phyloP scores from a whole-genome alignment of 2,888 invertebrate species.

The Panzeria rudis region DNA sequence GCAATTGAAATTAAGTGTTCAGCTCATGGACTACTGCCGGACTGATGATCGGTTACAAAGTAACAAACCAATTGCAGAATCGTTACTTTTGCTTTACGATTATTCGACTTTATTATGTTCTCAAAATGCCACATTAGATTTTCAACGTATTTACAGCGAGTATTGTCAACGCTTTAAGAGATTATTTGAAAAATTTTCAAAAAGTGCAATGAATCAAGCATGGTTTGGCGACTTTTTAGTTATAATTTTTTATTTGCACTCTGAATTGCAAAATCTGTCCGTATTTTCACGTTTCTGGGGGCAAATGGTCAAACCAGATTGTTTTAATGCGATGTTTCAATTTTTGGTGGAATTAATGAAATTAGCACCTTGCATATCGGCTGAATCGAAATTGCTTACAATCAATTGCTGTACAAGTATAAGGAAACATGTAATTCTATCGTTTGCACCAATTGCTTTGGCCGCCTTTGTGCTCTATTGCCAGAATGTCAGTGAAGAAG shows the following conservation, averaged over 20 bases:
- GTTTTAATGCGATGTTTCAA: slow-evolving; percentile 74
- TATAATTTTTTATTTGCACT: slow-evolving; percentile 74
- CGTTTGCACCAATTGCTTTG: slow-evolving; percentile 74
- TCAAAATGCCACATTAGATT: slow-evolving; percentile 67
- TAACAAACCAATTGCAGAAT: slow-evolving; percentile 73
- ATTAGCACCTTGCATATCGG: slow-evolving; percentile 74
- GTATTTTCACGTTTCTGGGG: slow-evolving; percentile 76
- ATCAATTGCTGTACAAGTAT: slow-evolving; percentile 78
- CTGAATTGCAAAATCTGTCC: slow-evolving; percentile 72
- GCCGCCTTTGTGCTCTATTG: slow-evolving; percentile 58
- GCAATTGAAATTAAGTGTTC: slow-evolving; percentile 74
- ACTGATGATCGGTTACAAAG: slow-evolving; percentile 74
- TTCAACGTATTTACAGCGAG: slow-evolving; percentile 74
- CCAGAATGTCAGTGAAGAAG: slow-evolving; percentile 40
- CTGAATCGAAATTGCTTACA: slow-evolving; percentile 73
- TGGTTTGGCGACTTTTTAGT: slow-evolving; percentile 79
- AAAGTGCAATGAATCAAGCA: slow-evolving; percentile 70
- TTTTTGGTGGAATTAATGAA: slow-evolving; percentile 76
- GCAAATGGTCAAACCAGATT: slow-evolving; percentile 73
- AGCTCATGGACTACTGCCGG: slow-evolving; percentile 76
- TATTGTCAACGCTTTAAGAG: slow-evolving; percentile 75
- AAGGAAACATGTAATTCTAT: slow-evolving; percentile 78
- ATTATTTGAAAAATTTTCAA: slow-evolving; percentile 75
- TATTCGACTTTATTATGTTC: slow-evolving; percentile 77
- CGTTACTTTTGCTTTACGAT: slow-evolving; percentile 77